Conservation (phyloP, 2,888 invertebrate genomes). For the Cryptus viduatorius region DNA sequence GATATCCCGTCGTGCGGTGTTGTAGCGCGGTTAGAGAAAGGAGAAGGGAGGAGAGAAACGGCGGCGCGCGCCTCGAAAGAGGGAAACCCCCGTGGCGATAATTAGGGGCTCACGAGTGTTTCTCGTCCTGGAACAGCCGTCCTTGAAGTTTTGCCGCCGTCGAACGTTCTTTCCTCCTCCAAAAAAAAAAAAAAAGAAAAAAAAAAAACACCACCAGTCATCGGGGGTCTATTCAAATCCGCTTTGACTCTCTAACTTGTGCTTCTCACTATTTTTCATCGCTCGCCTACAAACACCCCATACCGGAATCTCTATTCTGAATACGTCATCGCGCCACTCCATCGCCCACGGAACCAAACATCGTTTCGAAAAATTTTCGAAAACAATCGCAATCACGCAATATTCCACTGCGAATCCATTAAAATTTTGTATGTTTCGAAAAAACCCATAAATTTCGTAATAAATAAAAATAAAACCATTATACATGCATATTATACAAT, state of each 20-base stretch:
- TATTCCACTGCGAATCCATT: neutral
- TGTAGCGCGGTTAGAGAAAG: constrained; percentile 72
- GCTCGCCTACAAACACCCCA: constrained; percentile 13
- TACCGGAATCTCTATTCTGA: constrained; percentile 22
- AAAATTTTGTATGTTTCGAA: neutral
- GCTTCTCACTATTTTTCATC: constrained; percentile 36
- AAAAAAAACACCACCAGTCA: constrained; percentile 79
- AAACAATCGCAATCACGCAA: neutral
- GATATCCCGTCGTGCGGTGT: constrained; percentile 83
- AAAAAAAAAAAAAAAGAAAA: constrained; percentile 74
- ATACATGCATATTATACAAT: neutral
- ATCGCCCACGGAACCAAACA: neutral
- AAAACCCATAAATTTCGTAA: neutral
- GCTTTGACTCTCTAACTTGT: constrained; percentile 37
- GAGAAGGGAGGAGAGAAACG: constrained; percentile 45
- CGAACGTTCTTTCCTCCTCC: constrained; percentile 48
- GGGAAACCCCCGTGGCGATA: constrained; percentile 84
- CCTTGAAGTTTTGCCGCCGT: constrained; percentile 84
- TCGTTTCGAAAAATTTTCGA: neutral
- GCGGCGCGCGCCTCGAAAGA: constrained; percentile 71
- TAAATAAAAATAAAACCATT: neutral
- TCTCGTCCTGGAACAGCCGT: constrained; percentile 81
- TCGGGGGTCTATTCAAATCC: constrained; percentile 75
- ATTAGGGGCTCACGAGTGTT: constrained; percentile 85
- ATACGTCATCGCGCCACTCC: constrained; percentile 27